Evolutionary conservation across 2,888 invertebrate genomes (phyloP), one percentile per base, ranked within the genome.

Genomic region (Yponomeuta sedellus): DNA sequence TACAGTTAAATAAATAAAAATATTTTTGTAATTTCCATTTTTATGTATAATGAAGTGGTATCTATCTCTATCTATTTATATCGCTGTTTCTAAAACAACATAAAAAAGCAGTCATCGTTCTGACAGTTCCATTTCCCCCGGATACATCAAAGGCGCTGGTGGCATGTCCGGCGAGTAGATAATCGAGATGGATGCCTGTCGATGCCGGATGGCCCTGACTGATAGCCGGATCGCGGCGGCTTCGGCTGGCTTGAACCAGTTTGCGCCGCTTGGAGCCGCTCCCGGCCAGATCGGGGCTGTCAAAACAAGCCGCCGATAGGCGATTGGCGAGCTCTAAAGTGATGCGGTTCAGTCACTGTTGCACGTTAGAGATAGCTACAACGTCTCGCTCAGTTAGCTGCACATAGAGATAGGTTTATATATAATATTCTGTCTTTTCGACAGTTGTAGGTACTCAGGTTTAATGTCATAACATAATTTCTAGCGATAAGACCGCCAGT

Each of bases 171-270:
- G 22, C 59, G 59, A 59, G 20, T 59, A 59, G 59, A 59, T 59
- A 22, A 59, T 25, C 22, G 20, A 59, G 59, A 59, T 59, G 20
- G 59, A 59, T 59, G 59, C 25, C 59, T 59, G 59, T 59, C 59
- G 59, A 59, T 59, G 59, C 59, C 59, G 25, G 59, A 20, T 25
- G 59, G 22, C 25, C 11, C 22, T 59, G 59, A 59, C 59, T 59
- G 59, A 59, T 59, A 20, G 59, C 12, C 25, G 58, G 44, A 52
- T 52, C 44, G 44, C 44, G 44, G 44, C 44, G 44, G 44, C 44
- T 52, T 52, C 44, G 16, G 8, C 44, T 16, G 44, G 44, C 16
- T 52, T 12, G 44, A 52, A 52, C 44, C 16, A 16, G 44, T 52
- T 52, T 5, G 44, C 16, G 44, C 44, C 16, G 5, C 16, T 52